Percentiles rank a stretch among this genome's conserved stretches.
Evolutionary conservation across 2,888 invertebrate genomes (phyloP).

Genomic region (Thelaira solivaga): DNA sequence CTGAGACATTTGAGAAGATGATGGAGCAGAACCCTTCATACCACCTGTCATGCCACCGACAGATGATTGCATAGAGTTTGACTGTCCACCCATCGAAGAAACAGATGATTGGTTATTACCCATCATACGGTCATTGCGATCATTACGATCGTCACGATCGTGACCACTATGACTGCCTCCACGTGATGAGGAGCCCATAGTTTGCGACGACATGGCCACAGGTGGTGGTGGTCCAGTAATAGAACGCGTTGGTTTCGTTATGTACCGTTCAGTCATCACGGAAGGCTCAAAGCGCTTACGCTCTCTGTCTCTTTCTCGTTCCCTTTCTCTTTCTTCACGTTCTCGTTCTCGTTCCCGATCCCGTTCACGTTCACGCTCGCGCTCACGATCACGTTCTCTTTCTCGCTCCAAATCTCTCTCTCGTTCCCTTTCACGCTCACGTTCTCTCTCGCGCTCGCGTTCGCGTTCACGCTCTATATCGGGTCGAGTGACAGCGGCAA

Average conservation of each 20-base stretch:
- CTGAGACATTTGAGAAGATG: conserved; percentile 60
- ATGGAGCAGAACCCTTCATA: conserved; percentile 65
- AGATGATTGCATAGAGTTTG: conserved; percentile 64
- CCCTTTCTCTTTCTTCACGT: conserved; percentile 66
- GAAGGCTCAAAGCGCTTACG: conserved; percentile 66
- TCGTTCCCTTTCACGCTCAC: conserved; percentile 67
- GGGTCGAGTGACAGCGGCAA: conserved; percentile 89
- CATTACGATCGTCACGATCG: conserved; percentile 47
- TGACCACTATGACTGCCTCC: conserved; percentile 46
- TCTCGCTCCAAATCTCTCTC: conserved; percentile 66
- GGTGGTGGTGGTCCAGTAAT: conserved; percentile 72
- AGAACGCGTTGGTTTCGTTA: conserved; percentile 72
- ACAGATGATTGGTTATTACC: conserved; percentile 39
- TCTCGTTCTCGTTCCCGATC: conserved; percentile 63
- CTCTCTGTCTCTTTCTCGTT: conserved; percentile 61
- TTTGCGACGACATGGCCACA: conserved; percentile 69
- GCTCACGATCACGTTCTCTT: conserved; percentile 67
- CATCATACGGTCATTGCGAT: conserved; percentile 58
- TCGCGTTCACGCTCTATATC: conserved; percentile 64
- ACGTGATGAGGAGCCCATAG: conserved; percentile 50
- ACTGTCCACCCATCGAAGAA: conserved; percentile 50
- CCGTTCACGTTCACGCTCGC: conserved; percentile 61
- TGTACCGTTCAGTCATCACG: conserved; percentile 73
- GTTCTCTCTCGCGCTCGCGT: conserved; percentile 65
- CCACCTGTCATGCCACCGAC: conserved; percentile 64